Percentiles rank a stretch among this genome's conserved stretches.
phyloP scores from a whole-genome alignment of 2,797 vertebrate genomes.

The Phoebastria nigripes region DNA sequence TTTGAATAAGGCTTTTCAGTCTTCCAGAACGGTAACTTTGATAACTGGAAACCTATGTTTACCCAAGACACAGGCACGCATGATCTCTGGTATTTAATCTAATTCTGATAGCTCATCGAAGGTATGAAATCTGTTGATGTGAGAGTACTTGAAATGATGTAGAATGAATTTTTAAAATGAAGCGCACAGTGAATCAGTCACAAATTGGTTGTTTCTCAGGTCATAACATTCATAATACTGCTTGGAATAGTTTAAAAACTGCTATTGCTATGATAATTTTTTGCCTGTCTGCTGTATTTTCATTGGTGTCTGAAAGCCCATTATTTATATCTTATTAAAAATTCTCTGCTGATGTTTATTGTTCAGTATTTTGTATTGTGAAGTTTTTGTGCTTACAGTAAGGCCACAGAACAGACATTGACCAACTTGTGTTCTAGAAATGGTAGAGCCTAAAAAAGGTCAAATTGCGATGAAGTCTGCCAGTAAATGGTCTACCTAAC shows the following conservation, averaged over 20 bases:
- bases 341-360: not conserved
- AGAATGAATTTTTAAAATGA: slow-evolving; percentile 28
- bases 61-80: not conserved
- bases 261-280: not conserved
- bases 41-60: not conserved
- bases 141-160: not conserved
- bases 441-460: not conserved
- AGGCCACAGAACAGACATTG: not conserved
- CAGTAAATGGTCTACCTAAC: not conserved
- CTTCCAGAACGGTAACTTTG: not conserved
- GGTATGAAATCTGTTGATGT: slow-evolving; percentile 17
- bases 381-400: not conserved
- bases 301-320: not conserved
- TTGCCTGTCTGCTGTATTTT: not conserved
- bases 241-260: not conserved
- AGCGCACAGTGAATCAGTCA: not conserved
- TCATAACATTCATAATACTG: not conserved
- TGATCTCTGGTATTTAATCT: not conserved
- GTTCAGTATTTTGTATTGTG: not conserved
- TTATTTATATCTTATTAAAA: not conserved
- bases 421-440: not conserved
- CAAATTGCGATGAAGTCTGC: not conserved
- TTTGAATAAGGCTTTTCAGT: not conserved
- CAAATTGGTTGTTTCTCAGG: not conserved
- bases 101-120: not conserved